Conservation (phyloP, 1,140 invertebrate genomes). For the Ooceraea biroi region DNA sequence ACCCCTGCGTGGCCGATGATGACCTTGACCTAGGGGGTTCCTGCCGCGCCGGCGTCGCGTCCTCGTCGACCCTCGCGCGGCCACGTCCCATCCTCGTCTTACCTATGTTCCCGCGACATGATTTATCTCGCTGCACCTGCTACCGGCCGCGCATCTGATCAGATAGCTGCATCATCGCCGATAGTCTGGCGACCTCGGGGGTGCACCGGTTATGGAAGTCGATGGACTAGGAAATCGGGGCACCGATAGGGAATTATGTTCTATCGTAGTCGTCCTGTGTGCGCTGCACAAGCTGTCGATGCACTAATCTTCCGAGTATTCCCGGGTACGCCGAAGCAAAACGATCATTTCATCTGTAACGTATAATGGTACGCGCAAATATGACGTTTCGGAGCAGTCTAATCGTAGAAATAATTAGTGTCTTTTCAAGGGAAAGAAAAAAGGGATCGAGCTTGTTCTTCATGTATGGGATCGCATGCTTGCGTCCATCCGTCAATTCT, state of each 20-base stretch:
- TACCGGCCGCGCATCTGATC: constrained; percentile 18
- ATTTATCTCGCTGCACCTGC: constrained; percentile 45
- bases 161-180: constrained; percentile 7
- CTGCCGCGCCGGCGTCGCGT: constrained; percentile 84
- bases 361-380: too few relatives aligned
- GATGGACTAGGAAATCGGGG: constrained; percentile 23
- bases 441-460: too few relatives aligned
- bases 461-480: too few relatives aligned
- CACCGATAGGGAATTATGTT: background rate
- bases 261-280: background rate
- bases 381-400: too few relatives aligned
- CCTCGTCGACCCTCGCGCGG: constrained; percentile 63
- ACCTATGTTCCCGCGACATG: background rate
- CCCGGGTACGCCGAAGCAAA: background rate
- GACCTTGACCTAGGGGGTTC: constrained; percentile 84
- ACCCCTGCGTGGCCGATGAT: constrained; percentile 76
- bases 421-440: too few relatives aligned
- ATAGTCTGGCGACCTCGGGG: constrained; percentile 25
- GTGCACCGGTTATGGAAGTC: background rate
- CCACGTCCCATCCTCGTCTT: constrained; percentile 17
- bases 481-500: too few relatives aligned
- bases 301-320: background rate
- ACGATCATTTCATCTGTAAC: background rate
- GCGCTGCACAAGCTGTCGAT: background rate
- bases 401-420: too few relatives aligned